Evolutionary conservation across 2,888 invertebrate species (phyloP).

Genomic region (Operophtera brumata): DNA sequence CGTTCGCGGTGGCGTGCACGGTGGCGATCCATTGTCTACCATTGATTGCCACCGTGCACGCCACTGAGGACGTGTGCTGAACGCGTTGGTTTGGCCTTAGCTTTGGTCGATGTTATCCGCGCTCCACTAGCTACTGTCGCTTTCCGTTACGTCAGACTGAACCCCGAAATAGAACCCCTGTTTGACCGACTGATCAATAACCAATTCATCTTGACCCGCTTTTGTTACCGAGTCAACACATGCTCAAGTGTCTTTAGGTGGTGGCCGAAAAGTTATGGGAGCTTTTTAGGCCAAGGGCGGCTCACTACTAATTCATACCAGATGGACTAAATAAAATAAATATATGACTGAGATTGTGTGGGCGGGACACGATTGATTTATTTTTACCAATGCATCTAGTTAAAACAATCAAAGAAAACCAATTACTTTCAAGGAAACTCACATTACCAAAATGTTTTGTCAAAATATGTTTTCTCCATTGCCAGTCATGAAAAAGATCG

Average conservation of each 20-base stretch:
- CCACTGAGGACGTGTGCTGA: too few species aligned
- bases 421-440: too few species aligned
- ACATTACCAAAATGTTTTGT: too few species aligned
- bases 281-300: conserved; percentile 43
- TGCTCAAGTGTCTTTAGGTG: conserved; percentile 28
- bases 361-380: neutral
- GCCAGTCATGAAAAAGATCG: too few species aligned
- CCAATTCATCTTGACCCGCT: conserved; percentile 36
- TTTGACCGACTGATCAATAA: conserved; percentile 29
- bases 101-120: too few species aligned
- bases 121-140: too few species aligned
- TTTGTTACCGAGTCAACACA: conserved; percentile 15
- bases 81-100: too few species aligned
- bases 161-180: conserved; percentile 39
- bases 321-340: conserved; percentile 13
- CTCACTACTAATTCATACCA: conserved; percentile 23
- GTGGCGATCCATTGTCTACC: too few species aligned
- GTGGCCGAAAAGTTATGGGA: conserved; percentile 25
- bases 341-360: neutral
- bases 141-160: conserved; percentile 21
- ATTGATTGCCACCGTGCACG: too few species aligned
- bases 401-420: too few species aligned
- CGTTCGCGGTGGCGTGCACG: too few species aligned
- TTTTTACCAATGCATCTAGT: neutral
- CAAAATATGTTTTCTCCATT: too few species aligned